Percentiles rank a stretch among this genome's conserved stretches.
Evolutionary conservation across 2,888 invertebrate species (phyloP).

Genomic region (Scelioninae gen. 1): DNA sequence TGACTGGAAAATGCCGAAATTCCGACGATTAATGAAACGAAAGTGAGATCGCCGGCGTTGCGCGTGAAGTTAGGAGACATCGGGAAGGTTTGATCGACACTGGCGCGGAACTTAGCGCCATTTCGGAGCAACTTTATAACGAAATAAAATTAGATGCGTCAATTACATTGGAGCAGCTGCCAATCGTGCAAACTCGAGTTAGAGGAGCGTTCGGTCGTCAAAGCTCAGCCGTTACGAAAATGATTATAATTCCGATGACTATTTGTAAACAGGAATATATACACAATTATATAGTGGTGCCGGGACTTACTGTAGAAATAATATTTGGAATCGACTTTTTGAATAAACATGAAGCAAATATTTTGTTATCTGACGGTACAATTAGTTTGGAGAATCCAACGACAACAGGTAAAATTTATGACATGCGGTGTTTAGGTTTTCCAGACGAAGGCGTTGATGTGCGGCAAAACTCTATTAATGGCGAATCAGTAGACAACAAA

Average conservation of each 20-base stretch:
- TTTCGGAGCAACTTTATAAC: background rate
- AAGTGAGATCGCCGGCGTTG: background rate
- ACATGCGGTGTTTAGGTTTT: background rate
- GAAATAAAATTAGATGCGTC: background rate
- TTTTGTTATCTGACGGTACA: background rate
- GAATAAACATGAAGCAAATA: background rate
- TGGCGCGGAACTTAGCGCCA: constrained; percentile 7
- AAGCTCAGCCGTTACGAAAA: background rate
- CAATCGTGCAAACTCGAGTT: background rate
- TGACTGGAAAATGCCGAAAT: too few species aligned
- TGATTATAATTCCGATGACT: background rate
- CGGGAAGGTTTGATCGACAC: constrained; percentile 15
- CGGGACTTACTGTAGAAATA: constrained; percentile 5
- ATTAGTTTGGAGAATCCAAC: background rate
- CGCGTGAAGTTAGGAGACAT: background rate
- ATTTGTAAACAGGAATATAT: background rate
- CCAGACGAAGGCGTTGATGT: too few species aligned
- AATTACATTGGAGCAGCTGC: background rate
- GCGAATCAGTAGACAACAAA: too few species aligned
- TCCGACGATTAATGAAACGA: background rate
- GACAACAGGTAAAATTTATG: background rate
- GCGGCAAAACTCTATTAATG: too few species aligned
- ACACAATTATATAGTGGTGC: constrained; percentile 6
- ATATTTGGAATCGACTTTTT: constrained; percentile 30
- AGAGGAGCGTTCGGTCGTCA: background rate